Evolutionary conservation across 1,140 invertebrate species (phyloP).

Genomic region (Zaprionus vittiger): DNA sequence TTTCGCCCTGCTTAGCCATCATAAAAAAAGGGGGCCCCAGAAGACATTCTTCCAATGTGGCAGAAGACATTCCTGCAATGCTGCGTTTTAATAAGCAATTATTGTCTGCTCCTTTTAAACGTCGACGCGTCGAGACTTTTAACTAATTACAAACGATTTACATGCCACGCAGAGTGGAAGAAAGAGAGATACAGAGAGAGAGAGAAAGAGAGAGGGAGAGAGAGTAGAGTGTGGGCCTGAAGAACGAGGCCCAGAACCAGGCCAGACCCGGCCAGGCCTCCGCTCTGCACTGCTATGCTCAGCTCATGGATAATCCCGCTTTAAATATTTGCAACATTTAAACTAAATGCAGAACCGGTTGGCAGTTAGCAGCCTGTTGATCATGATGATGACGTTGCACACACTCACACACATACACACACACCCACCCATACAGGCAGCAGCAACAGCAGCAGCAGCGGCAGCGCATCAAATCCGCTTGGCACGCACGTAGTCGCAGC

Average conservation of each 20-base stretch:
- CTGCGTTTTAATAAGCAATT: conserved; percentile 76
- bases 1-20: conserved; percentile 63
- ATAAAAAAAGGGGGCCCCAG: conserved; percentile 44
- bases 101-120: conserved; percentile 73
- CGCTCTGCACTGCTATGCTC: conserved; percentile 13
- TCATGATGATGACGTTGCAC: conserved; percentile 56
- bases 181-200: not conserved
- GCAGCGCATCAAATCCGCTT: conserved; percentile 70
- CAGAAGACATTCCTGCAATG: conserved; percentile 62
- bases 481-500: conserved; percentile 70
- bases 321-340: conserved; percentile 76
- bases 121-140: conserved; percentile 73
- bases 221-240: conserved; percentile 16
- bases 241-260: conserved; percentile 48
- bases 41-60: conserved; percentile 31
- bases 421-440: conserved; percentile 46
- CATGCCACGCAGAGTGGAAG: conserved; percentile 61
- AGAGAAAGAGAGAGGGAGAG: conserved; percentile 34
- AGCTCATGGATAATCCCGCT: conserved; percentile 72
- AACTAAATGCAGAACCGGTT: conserved; percentile 76
- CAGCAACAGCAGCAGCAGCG: conserved; percentile 20
- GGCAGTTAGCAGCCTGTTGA: conserved; percentile 20
- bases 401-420: conserved; percentile 30
- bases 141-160: conserved; percentile 83
- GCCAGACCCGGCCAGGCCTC: conserved; percentile 61